Evolutionary conservation across 2,888 invertebrate genomes (phyloP).

Genomic region (Phalera bucephala): DNA sequence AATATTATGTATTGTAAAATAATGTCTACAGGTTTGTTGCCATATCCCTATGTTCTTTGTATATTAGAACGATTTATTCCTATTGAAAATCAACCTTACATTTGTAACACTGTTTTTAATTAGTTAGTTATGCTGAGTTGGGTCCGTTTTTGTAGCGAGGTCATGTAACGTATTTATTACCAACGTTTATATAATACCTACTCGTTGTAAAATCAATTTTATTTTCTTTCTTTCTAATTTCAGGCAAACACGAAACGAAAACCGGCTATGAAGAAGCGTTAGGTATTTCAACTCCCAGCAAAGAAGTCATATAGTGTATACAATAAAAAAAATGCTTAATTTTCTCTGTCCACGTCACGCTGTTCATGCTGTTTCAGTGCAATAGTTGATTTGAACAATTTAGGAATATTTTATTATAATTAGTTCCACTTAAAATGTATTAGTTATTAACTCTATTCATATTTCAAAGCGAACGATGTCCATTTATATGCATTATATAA

Average conservation of each 20-base stretch:
- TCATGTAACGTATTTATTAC: too few species aligned
- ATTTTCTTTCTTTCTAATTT: slow-evolving; percentile 24
- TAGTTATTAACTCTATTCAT: slow-evolving; percentile 59
- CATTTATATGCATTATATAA: slow-evolving; percentile 66
- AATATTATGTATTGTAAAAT: too few species aligned
- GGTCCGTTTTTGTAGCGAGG: too few species aligned
- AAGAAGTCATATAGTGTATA: slow-evolving; percentile 87
- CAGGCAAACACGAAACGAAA: slow-evolving; percentile 83
- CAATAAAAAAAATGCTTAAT: slow-evolving; percentile 47
- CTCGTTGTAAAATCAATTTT: too few species aligned
- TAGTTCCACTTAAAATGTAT: slow-evolving; percentile 51
- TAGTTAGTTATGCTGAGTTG: too few species aligned
- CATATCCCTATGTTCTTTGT: too few species aligned
- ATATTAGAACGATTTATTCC: too few species aligned
- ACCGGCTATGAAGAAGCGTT: slow-evolving; percentile 94
- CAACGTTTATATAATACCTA: too few species aligned
- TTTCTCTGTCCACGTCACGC: slow-evolving; percentile 39
- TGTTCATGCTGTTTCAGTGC: slow-evolving; percentile 69
- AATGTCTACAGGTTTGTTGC: too few species aligned
- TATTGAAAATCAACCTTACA: too few species aligned
- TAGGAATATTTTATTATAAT: slow-evolving; percentile 48
- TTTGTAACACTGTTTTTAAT: too few species aligned
- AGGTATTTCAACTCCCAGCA: slow-evolving; percentile 95
- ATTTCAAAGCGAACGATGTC: slow-evolving; percentile 66
- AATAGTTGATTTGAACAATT: slow-evolving; percentile 74